phyloP scores from a whole-genome alignment of 1,140 invertebrate genomes.

The Amyelois transitella region DNA sequence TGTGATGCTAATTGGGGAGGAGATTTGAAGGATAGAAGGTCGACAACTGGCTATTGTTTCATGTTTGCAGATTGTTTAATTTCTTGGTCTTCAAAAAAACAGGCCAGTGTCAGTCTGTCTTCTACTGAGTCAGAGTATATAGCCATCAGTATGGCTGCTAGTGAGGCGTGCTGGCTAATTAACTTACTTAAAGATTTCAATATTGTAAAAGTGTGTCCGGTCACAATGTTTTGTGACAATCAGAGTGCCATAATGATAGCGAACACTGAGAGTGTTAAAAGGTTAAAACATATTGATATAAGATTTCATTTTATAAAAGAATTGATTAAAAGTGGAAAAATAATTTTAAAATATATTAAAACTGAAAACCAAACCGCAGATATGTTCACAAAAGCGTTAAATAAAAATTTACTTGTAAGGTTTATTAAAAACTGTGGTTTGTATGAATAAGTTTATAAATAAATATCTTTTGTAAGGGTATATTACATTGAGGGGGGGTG shows the following conservation, averaged over 20 bases:
- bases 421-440: no score
- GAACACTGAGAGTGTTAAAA: conserved; percentile 1
- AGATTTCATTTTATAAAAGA: no score
- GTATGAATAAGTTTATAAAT: no score
- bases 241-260: conserved; percentile 2
- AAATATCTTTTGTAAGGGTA: no score
- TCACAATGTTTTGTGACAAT: conserved; percentile 2
- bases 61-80: conserved; percentile 40
- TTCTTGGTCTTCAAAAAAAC: conserved; percentile 53
- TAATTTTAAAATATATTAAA: no score
- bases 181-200: conserved; percentile 12
- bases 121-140: conserved; percentile 68
- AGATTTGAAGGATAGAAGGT: no score
- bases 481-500: no score
- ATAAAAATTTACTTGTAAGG: no score
- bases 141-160: no score
- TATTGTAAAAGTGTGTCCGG: background rate
- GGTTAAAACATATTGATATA: conserved; percentile 8
- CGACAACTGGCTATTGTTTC: conserved; percentile 34
- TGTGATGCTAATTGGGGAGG: no score
- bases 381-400: conserved; percentile 4
- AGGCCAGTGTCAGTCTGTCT: conserved; percentile 45
- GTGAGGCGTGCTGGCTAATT: no score
- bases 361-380: background rate
- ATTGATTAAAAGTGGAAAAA: no score